phyloP scores from a whole-genome alignment of 2,797 vertebrate genomes.

The Bradypodion ventrale region DNA sequence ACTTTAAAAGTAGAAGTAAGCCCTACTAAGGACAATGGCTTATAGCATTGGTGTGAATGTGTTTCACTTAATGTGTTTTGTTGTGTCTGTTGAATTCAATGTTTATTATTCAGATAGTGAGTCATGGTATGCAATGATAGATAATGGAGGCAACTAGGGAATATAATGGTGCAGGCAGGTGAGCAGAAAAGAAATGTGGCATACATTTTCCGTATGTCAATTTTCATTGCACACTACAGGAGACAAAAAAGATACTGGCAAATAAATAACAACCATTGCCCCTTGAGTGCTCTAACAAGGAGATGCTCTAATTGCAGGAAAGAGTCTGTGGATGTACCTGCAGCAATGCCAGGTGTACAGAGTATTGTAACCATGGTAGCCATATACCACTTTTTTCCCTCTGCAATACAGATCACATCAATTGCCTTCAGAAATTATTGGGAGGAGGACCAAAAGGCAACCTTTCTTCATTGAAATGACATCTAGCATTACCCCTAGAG shows the following conservation, averaged over 20 bases:
- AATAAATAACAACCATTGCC: neutral
- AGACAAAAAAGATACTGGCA: neutral
- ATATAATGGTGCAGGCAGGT: neutral
- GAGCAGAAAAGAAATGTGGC: neutral
- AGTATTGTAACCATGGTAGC: constrained; percentile 46
- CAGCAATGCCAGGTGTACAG: neutral
- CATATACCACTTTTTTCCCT: neutral
- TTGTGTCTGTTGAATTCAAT: neutral
- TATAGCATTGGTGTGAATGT: neutral
- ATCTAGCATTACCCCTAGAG: constrained; percentile 1
- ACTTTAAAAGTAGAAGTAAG: neutral
- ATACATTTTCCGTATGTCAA: neutral
- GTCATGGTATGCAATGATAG: neutral
- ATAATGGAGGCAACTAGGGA: neutral
- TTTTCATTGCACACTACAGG: neutral
- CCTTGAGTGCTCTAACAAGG: neutral
- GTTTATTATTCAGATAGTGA: neutral
- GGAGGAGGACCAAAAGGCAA: neutral
- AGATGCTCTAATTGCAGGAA: neutral
- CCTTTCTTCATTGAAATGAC: neutral
- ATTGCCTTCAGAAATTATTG: constrained; percentile 10
- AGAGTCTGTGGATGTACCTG: constrained; percentile 1
- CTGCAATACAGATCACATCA: constrained; percentile 15
- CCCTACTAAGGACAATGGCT: neutral
- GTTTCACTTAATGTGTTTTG: neutral